Conservation (phyloP, 2,113 vertebrate species). For the Oostethus manadensis region DNA sequence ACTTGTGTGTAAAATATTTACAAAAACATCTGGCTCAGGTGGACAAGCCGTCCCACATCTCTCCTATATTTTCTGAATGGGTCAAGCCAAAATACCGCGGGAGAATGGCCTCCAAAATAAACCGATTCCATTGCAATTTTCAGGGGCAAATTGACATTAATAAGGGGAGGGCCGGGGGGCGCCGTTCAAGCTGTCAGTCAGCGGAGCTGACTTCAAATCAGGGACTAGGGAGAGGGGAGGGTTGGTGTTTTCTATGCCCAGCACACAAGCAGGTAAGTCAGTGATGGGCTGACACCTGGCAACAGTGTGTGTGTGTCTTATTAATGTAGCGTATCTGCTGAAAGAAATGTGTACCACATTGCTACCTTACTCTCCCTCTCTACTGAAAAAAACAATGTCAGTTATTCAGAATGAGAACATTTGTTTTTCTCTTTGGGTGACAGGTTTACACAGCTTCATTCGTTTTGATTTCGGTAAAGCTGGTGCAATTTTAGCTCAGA, state of each 20-base stretch:
- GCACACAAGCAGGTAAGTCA: constrained; percentile 74
- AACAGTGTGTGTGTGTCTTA: constrained; percentile 57
- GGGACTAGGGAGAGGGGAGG: constrained; percentile 45
- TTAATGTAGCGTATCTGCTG: constrained; percentile 71
- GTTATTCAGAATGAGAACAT: constrained; percentile 61
- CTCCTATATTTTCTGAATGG: constrained; percentile 56
- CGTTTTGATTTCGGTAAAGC: too few species aligned
- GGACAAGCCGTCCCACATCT: constrained; percentile 63
- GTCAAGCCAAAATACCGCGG: constrained; percentile 63
- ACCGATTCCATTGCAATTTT: constrained; percentile 75
- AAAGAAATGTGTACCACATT: too few species aligned
- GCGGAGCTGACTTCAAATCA: constrained; percentile 48
- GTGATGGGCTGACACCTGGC: constrained; percentile 72
- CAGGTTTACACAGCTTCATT: too few species aligned
- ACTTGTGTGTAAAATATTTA: constrained; percentile 47
- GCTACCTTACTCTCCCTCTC: constrained; percentile 1
- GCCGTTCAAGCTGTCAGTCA: constrained; percentile 73
- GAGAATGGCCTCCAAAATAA: constrained; percentile 67
- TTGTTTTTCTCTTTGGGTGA: constrained; percentile 59
- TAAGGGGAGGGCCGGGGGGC: constrained; percentile 52
- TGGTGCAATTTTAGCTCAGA: too few species aligned
- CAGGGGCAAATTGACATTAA: constrained; percentile 74
- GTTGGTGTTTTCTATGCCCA: constrained; percentile 57
- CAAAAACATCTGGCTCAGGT: constrained; percentile 63
- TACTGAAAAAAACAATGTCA: constrained; percentile 32